Percentiles rank a stretch among this genome's conserved stretches.
Conservation (phyloP, 1,140 invertebrate genomes). For the Potamilus streckersoni region DNA sequence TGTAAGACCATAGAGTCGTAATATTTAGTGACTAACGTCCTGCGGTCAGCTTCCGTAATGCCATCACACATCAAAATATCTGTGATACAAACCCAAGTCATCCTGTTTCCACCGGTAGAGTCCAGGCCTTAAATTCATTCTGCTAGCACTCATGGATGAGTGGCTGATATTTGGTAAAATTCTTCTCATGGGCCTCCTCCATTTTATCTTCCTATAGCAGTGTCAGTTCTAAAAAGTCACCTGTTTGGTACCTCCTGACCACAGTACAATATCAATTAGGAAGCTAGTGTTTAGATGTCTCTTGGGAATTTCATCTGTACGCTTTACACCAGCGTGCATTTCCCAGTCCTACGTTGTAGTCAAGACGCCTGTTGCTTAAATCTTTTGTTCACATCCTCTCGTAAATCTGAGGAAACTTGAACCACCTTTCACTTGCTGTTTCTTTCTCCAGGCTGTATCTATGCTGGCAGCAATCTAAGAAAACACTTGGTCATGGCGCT, state of each 20-base stretch:
- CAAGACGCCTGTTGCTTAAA: slow-evolving; percentile 10
- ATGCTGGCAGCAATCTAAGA: not conserved
- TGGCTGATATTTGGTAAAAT: slow-evolving; percentile 17
- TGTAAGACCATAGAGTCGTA: no score
- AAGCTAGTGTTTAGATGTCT: slow-evolving; percentile 9
- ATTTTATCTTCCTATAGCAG: slow-evolving; percentile 23
- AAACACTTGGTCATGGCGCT: slow-evolving; percentile 15
- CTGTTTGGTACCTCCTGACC: slow-evolving; percentile 8
- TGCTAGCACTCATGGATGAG: not conserved
- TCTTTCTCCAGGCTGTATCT: slow-evolving; percentile 10
- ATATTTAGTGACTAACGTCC: no score
- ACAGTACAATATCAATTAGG: slow-evolving; percentile 25
- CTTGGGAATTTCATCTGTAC: slow-evolving; percentile 2
- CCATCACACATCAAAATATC: no score
- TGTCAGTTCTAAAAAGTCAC: slow-evolving; percentile 29
- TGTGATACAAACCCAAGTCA: not conserved
- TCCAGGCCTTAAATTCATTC: no score
- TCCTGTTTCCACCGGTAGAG: not conserved
- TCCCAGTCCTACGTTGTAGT: slow-evolving; percentile 14
- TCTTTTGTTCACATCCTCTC: slow-evolving; percentile 1
- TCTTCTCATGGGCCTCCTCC: slow-evolving; percentile 29
- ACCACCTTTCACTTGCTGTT: not conserved
- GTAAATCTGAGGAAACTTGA: not conserved
- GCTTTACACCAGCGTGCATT: slow-evolving; percentile 11
- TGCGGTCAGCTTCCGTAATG: no score